Evolutionary conservation across 2,888 invertebrate genomes (phyloP).

Genomic region (Agriopis leucophaearia): DNA sequence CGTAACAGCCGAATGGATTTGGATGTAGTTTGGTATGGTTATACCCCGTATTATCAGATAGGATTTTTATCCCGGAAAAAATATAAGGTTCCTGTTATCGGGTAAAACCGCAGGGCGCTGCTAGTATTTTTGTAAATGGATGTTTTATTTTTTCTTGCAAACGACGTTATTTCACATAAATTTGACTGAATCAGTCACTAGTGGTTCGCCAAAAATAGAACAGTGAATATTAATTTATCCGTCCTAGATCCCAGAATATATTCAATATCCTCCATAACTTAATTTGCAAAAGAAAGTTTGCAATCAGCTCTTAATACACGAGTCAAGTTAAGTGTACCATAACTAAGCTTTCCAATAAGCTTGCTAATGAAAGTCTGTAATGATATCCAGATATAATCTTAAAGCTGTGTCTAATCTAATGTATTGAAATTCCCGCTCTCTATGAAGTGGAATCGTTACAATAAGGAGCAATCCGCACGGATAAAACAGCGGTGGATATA

Average conservation of each 20-base stretch:
- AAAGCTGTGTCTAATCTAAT: conserved; percentile 30
- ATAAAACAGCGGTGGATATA: too few species aligned
- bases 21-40: too few species aligned
- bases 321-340: conserved; percentile 31
- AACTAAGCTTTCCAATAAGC: conserved; percentile 44
- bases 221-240: background rate
- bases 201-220: background rate
- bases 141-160: too few species aligned
- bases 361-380: conserved; percentile 43
- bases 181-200: too few species aligned
- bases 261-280: background rate
- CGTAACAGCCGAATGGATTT: too few species aligned
- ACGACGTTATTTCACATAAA: too few species aligned
- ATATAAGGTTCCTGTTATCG: too few species aligned
- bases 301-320: conserved; percentile 2
- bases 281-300: conserved; percentile 14
- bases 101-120: too few species aligned
- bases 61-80: too few species aligned
- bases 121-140: too few species aligned
- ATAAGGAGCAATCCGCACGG: too few species aligned
- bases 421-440: conserved; percentile 42
- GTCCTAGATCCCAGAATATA: conserved; percentile 2
- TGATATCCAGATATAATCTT: conserved; percentile 41
- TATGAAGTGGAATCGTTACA: conserved; percentile 34
- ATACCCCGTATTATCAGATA: too few species aligned